A percentile compares a stretch with the other conserved stretches of the same genome.
Conservation (phyloP, 2,113 vertebrate species). For the Psittacus erithacus region DNA sequence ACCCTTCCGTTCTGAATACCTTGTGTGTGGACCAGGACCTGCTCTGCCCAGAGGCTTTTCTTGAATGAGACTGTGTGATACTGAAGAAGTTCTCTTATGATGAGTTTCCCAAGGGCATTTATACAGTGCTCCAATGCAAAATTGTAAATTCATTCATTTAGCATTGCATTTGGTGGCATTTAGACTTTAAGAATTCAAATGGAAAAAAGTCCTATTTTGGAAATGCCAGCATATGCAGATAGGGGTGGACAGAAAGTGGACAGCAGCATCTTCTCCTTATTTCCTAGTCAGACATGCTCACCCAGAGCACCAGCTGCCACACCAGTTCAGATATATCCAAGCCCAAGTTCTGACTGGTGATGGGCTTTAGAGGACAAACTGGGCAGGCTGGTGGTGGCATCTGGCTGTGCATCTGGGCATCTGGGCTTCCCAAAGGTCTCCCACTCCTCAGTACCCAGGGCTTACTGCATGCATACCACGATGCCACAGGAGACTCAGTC, state of each 20-base stretch:
- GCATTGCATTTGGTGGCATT: not conserved
- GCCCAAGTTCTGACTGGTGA: not conserved
- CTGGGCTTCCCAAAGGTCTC: not conserved
- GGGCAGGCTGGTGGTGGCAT: not conserved
- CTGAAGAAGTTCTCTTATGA: not conserved
- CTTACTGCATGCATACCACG: rapidly evolving
- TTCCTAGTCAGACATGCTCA: not conserved
- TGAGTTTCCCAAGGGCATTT: not conserved
- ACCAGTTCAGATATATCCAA: not conserved
- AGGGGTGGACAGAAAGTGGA: not conserved
- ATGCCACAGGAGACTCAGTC: not conserved
- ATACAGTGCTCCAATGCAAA: not conserved
- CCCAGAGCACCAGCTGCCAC: not conserved
- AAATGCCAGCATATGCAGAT: not conserved
- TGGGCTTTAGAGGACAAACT: not conserved
- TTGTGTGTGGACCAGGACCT: not conserved
- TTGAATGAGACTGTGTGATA: not conserved
- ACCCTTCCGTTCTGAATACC: rapidly evolving
- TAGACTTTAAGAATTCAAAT: not conserved
- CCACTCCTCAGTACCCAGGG: not conserved
- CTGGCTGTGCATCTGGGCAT: too few relatives aligned
- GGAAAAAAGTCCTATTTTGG: not conserved
- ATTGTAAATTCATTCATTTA: not conserved
- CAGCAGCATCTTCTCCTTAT: not conserved
- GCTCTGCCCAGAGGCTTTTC: not conserved